Base-by-base conservation (phyloP, 92 coral and sea anemone species). In the Metridium senile region DNA sequence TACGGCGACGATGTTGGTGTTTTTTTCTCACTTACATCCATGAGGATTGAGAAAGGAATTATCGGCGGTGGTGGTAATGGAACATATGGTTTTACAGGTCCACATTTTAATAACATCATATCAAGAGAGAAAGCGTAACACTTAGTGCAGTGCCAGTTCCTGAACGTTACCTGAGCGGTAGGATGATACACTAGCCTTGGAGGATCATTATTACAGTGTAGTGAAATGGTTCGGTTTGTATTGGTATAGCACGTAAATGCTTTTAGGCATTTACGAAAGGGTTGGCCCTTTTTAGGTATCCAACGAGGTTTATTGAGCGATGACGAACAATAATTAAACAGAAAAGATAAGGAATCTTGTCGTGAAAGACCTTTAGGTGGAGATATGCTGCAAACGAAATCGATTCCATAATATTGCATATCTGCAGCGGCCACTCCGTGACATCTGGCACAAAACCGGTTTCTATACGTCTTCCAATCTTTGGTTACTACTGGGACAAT, bases 371-470 rank as follows among this genome's bases (percentile, higher is more conserved):
- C 34, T 30, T 47, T 26, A 33, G 84, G 77, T 1, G 84, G 84
- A 30, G 84, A 68, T 21, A 79, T 31, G 20, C 52, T 66, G 57
- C 84, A 79, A 0, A 21, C 52, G 51, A 79, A 58, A 9, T 70
- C 27, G 17, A 58, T 17, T 20, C 23, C 28, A 54, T 58, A 79
- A 22, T 29, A 62, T 9, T 56, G 46, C 20, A 79, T 2, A 27
- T 61, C 58, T 23, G 25, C 43, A 1, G 17, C 4, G n/a, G 17
- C 21, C 22, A 54, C 76, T 35, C 77, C 71, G 27, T 70, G 22
- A 34, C 84, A 79, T 20, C 8, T 19, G 4, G 84, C 84, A 59
- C 84, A 79, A 63, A 26, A 57, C 0, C 43, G 30, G 67, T 79
- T 79, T 20, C 26, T 57, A 59, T 68, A 79, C 18, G 69, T 70